Percentiles rank a stretch among this genome's conserved stretches.
These are phyloP conservation scores for Eidolon helvum DNA, from an alignment of 2,113 vertebrate species.

Conservation along the genomic window DNA sequence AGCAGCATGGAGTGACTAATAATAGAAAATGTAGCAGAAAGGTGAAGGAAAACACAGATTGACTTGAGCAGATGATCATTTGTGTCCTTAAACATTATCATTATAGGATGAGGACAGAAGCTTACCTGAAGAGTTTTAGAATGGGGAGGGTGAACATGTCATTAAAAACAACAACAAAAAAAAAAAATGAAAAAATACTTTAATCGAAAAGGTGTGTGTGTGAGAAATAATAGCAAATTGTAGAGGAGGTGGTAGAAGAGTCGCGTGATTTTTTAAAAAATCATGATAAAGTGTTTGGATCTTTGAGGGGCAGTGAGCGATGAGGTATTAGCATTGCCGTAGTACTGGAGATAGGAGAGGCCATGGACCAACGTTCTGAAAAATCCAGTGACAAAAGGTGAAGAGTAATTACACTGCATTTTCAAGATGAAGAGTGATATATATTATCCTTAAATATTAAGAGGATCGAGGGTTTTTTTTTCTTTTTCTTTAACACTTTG, in stretches of 20 bases:
- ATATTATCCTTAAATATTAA: constrained; percentile 14
- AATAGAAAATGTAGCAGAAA: neutral
- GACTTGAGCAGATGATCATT: neutral
- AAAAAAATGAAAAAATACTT: neutral
- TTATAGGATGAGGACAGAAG: neutral
- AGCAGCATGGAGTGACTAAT: neutral
- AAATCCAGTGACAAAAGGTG: neutral
- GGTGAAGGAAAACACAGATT: neutral
- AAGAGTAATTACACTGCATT: neutral
- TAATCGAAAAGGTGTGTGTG: neutral
- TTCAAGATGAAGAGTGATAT: neutral
- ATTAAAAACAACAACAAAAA: neutral
- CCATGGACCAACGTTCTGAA: neutral
- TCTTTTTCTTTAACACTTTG: neutral
- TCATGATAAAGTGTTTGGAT: neutral
- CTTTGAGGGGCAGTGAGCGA: neutral
- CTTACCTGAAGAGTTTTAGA: neutral
- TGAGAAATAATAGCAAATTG: neutral
- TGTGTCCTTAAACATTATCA: neutral
- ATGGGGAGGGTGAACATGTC: neutral
- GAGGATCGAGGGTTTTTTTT: neutral
- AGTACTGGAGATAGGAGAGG: neutral
- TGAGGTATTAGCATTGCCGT: neutral
- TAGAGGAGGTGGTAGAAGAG: neutral
- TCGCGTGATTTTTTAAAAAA: neutral